Base-by-base conservation (phyloP, 1,140 invertebrate genomes). In the Sipha flava region DNA sequence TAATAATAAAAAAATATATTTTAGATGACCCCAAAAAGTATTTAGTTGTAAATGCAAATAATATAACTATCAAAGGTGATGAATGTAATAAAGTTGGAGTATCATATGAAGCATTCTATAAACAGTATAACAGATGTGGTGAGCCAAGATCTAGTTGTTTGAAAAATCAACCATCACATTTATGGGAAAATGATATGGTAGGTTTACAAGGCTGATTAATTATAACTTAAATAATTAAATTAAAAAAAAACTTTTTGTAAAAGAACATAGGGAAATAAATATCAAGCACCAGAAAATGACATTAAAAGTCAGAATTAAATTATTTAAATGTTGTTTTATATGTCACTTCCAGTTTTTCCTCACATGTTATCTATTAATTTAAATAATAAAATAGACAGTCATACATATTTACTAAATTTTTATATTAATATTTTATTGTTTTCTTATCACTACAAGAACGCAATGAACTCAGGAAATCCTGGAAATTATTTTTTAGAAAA, bases 51-150 rank as follows among this genome's bases (percentile, higher is more conserved):
- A 52, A 49, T 5, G 40, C 26, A 5, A 72, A 72, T 3, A 49
- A 72, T 72, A 72, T 72, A 49, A 52, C 43, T 49, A 29, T 34
- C 1, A 49, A 34, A 70, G 87, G 86, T 23, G 84, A 85, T 64
- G 83, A 85, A 31, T 88, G 87, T 66, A 85, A 88, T 82, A 86
- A 85, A 66, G 84, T 84, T 23, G 88, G 87, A 21, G 86, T 87
- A n/a, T 86, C 86, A 40, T 88, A 86, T 82, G 84, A 85, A 37
- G 87, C 86, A 2, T 88, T 88, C 81, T 84, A 82, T n/a, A 85
- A 81, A 45, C 88, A 88, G 82, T 83, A 84, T 4, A 84, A 87
- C 66, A 82, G 87, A 70, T 88, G 88, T 73, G 81, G 81, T 64
- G 82, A 82, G 21, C 83, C 84, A 4, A 83, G 82, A 57, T 85